Evolutionary conservation across 2,888 invertebrate genomes (phyloP).

Genomic region (Cheiracanthium punctorium): DNA sequence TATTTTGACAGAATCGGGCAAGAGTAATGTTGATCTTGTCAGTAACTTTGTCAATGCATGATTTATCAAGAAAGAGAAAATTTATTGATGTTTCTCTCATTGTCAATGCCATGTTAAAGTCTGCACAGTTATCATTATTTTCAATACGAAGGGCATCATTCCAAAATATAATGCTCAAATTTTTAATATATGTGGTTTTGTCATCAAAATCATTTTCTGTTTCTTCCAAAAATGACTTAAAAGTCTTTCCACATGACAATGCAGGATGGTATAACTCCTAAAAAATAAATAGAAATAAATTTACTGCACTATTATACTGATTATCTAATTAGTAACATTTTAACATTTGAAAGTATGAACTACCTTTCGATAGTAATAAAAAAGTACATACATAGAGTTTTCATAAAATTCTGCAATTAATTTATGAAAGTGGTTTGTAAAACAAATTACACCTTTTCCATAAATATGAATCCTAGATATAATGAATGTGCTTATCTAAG

Average conservation of each 20-base stretch:
- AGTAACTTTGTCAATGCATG: background rate
- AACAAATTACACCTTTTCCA: no score
- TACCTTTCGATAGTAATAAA: no score
- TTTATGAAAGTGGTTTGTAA: no score
- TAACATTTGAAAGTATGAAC: no score
- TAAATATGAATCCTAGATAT: no score
- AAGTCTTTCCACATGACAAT: constrained; percentile 12
- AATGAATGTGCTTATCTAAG: no score
- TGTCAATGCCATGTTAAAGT: background rate
- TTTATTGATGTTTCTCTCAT: constrained; percentile 22
- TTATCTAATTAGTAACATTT: no score
- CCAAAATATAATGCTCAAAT: constrained; percentile 37
- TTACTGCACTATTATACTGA: no score
- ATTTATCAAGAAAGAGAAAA: constrained; percentile 15
- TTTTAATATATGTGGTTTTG: constrained; percentile 5
- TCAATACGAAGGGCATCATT: constrained; percentile 35
- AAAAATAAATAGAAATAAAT: no score
- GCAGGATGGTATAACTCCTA: constrained; percentile 27
- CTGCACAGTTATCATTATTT: constrained; percentile 1
- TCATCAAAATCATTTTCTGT: background rate
- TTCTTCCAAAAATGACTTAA: constrained; percentile 11
- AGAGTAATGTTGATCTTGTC: constrained; percentile 3
- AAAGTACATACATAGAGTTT: no score
- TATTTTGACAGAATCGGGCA: background rate
- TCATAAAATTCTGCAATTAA: no score